Base-by-base conservation (phyloP, 2,113 vertebrate genomes). In the Datnioides undecimradiatus region DNA sequence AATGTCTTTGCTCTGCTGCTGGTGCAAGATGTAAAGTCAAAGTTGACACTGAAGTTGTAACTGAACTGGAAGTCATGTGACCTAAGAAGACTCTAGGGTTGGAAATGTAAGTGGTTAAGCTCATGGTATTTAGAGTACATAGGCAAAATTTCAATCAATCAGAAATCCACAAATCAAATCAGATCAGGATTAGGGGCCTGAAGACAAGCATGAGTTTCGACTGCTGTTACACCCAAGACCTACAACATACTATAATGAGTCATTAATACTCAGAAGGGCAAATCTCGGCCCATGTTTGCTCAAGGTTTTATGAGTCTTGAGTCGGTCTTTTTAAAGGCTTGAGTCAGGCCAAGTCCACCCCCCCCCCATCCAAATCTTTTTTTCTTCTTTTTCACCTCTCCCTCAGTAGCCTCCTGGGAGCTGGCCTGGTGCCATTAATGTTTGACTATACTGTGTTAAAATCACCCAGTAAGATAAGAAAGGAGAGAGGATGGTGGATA, bases 361-460 rank as follows among this genome's bases (percentile, higher is more conserved):
- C 45, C 13, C 41, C 13, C 25, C 33, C 34, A 14, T 49, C 54
- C 3, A 27, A 21, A 17, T 52, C 27, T 27, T 14, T 51, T 4
- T 36, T 57, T n/a, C 25, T 1, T 43, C 7, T 23, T 54, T 33
- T 51, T 57, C 27, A 43, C 54, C 45, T 75, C 48, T 52, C 73
- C 48, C 49, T 75, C 48, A 41, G 73, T 52, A 58, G 64, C 9
- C 36, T 43, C 16, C 31, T 23, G 29, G n/a, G 46, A 41, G 70
- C 58, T 70, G 71, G 49, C 65, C 16, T 25, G 5, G 38, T 33
- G 51, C 48, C 63, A 51, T n/a, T 23, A 62, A 63, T 82, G 86
- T 84, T 76, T 80, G 65, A 78, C 62, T 65, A 79, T 29, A 79
- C 84, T 87, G 82, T 91, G 73, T 92, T 79, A 82, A 78, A 77